Evolutionary conservation across 2,797 vertebrate species (phyloP).

Genomic region (Onychomys torridus): DNA sequence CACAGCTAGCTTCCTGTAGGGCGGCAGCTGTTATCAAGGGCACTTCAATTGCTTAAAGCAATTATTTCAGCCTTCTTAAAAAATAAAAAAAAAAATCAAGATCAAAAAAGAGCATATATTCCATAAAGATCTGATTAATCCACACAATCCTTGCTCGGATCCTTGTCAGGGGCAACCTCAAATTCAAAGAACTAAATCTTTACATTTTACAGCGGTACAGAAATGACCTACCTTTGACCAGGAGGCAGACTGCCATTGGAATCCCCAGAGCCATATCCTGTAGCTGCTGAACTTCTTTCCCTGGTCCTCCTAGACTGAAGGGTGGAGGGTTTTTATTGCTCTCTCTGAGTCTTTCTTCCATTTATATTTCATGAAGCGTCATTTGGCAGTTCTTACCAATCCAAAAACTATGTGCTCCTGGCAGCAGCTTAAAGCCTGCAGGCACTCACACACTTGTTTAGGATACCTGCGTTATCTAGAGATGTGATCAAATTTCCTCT

Average conservation of each 20-base stretch:
- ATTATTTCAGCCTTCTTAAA: neutral
- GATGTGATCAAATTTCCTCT: constrained; percentile 85
- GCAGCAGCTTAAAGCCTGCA: constrained; percentile 82
- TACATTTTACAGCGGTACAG: neutral
- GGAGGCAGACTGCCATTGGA: constrained; percentile 81
- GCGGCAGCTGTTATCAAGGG: neutral
- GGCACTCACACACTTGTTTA: constrained; percentile 84
- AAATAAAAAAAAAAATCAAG: constrained; percentile 23
- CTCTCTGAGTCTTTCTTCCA: constrained; percentile 81
- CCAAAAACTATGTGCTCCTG: constrained; percentile 85
- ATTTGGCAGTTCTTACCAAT: constrained; percentile 86
- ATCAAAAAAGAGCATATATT: neutral
- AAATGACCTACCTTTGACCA: constrained; percentile 86
- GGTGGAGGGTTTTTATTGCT: constrained; percentile 82
- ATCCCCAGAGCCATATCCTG: constrained; percentile 85
- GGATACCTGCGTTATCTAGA: constrained; percentile 85
- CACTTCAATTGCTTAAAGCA: neutral
- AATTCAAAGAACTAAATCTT: constrained; percentile 25
- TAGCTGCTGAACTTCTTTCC: constrained; percentile 69
- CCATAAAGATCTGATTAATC: neutral
- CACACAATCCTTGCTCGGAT: constrained; percentile 27
- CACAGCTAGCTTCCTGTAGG: neutral
- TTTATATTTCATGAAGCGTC: constrained; percentile 88
- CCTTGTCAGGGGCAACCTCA: neutral
- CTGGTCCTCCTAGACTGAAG: constrained; percentile 73